These are phyloP conservation scores for Lepisosteus oculatus DNA, from an alignment of 2,113 vertebrate species.

Conservation along the genomic window DNA sequence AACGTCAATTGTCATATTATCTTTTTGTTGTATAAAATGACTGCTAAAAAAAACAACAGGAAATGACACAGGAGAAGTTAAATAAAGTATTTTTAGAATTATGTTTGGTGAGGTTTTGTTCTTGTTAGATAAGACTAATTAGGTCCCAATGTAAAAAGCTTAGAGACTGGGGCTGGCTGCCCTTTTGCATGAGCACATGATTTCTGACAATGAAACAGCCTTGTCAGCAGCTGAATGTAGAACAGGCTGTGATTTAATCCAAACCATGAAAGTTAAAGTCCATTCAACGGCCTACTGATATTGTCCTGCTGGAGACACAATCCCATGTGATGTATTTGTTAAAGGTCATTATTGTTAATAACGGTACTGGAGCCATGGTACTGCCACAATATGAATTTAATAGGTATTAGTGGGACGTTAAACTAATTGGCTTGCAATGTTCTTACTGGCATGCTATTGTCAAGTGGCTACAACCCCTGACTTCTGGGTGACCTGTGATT, in stretches of 20 bases:
- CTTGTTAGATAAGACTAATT: background rate
- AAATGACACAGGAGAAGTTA: background rate
- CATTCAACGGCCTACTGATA: constrained; percentile 48
- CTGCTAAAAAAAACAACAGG: background rate
- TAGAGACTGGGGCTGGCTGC: constrained; percentile 30
- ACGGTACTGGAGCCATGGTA: constrained; percentile 19
- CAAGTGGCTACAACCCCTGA: background rate
- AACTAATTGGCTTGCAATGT: background rate
- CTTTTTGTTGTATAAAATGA: background rate
- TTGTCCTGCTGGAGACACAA: constrained; percentile 40
- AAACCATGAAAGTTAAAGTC: constrained; percentile 41
- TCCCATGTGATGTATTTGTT: constrained; percentile 24
- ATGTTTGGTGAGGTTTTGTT: background rate
- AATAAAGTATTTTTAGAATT: background rate
- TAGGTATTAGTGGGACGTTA: constrained; percentile 13
- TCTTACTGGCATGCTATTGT: background rate
- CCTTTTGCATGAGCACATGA: constrained; percentile 29
- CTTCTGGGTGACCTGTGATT: background rate
- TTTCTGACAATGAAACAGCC: constrained; percentile 56
- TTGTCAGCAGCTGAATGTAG: constrained; percentile 58
- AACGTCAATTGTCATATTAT: constrained; percentile 14
- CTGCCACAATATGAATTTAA: constrained; percentile 19
- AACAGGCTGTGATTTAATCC: constrained; percentile 55
- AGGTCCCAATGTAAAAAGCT: constrained; percentile 12
- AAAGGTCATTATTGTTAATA: constrained; percentile 28